Evolutionary conservation across 1,140 invertebrate genomes (phyloP).

Genomic region (Neodiprion fabricii): DNA sequence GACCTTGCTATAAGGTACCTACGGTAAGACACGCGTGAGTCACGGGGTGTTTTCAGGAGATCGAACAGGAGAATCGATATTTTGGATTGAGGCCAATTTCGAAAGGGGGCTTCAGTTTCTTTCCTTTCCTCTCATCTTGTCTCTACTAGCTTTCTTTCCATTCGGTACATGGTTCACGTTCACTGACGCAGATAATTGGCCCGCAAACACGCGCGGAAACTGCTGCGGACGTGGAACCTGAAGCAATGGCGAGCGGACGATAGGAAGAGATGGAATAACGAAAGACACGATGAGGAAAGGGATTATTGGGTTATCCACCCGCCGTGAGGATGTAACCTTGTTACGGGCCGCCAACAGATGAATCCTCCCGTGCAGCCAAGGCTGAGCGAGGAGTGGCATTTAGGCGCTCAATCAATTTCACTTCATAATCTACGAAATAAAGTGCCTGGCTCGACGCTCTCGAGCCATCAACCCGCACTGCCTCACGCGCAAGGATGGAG

Average conservation of each 20-base stretch:
- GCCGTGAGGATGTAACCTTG: constrained; percentile 1
- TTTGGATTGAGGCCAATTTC: too few species aligned
- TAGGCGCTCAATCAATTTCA: background rate
- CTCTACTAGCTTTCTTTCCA: background rate
- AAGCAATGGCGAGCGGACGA: background rate
- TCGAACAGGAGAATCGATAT: too few species aligned
- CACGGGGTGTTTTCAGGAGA: too few species aligned
- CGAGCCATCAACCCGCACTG: background rate
- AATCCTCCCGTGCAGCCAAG: background rate
- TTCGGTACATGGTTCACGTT: background rate
- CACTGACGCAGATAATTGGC: background rate
- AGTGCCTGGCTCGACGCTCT: background rate
- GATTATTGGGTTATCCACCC: background rate
- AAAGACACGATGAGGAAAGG: background rate
- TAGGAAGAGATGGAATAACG: background rate
- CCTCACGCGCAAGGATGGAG: too few species aligned
- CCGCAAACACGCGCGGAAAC: background rate
- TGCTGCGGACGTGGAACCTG: too few species aligned
- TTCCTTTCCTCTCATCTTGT: background rate
- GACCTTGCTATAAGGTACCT: too few species aligned
- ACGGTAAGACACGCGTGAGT: too few species aligned
- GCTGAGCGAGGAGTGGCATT: background rate
- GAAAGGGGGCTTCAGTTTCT: background rate
- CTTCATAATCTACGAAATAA: background rate
- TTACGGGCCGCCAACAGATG: background rate